Conservation (phyloP, 1,140 invertebrate genomes). For the Delia radicum region DNA sequence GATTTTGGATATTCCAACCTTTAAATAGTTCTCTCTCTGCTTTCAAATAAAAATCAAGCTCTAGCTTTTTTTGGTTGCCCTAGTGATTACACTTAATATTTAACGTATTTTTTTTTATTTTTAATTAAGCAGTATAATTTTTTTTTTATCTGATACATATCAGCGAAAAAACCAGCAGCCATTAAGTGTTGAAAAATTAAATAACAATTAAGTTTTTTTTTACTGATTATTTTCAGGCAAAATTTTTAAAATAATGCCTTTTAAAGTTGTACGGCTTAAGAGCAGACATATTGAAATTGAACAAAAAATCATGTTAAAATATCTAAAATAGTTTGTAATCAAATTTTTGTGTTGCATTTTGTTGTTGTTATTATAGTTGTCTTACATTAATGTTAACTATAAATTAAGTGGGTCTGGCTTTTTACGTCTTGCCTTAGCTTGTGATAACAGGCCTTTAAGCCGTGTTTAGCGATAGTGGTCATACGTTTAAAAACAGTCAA, state of each 20-base stretch:
- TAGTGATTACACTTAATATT: background rate
- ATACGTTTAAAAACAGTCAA: background rate
- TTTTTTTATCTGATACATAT: no score
- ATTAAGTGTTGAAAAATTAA: conserved; percentile 1
- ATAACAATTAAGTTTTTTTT: background rate
- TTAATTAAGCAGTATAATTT: background rate
- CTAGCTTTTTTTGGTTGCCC: no score
- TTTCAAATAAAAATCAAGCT: no score
- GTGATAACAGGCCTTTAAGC: background rate
- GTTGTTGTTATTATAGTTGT: background rate
- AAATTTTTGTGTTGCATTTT: background rate
- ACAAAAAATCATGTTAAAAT: background rate
- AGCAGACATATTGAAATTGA: no score
- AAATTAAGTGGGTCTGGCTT: background rate
- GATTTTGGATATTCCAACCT: no score
- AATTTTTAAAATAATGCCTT: background rate
- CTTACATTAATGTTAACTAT: background rate
- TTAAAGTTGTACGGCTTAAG: background rate
- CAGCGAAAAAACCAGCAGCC: background rate
- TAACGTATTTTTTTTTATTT: background rate
- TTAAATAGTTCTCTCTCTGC: no score
- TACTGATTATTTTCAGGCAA: background rate
- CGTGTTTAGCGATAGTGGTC: background rate
- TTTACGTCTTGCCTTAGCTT: background rate
- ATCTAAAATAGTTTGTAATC: background rate